phyloP scores from a whole-genome alignment of 2,797 vertebrate genomes.

The Chloroceryle inda region DNA sequence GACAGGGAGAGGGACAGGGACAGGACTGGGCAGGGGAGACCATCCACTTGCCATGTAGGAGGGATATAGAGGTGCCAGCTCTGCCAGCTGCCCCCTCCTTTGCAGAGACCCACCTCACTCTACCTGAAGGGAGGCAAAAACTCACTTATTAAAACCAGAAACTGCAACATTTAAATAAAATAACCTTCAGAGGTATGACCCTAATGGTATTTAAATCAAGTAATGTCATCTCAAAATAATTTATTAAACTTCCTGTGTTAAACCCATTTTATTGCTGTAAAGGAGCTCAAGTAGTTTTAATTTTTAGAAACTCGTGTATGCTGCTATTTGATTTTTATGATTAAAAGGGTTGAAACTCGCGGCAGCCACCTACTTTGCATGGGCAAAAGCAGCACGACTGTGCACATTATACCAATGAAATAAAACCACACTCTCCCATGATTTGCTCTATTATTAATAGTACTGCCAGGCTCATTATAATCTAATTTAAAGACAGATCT shows the following conservation, averaged over 20 bases:
- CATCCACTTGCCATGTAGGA: neutral
- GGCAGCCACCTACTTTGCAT: conserved; percentile 18
- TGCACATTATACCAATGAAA: neutral
- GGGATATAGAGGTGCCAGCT: neutral
- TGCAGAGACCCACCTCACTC: neutral
- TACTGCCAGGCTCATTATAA: conserved; percentile 66
- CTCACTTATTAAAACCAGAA: neutral
- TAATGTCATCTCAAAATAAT: conserved; percentile 9
- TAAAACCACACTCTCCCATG: conserved; percentile 18
- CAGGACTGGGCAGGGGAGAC: neutral
- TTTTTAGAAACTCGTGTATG: conserved; percentile 18
- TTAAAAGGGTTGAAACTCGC: conserved; percentile 33
- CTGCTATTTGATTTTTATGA: conserved; percentile 46
- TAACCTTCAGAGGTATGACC: neutral
- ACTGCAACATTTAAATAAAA: conserved; percentile 21
- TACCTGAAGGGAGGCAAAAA: neutral
- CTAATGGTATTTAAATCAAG: neutral
- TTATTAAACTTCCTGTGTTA: neutral
- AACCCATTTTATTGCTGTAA: neutral
- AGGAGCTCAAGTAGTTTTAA: conserved; percentile 32
- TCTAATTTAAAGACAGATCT: conserved; percentile 72
- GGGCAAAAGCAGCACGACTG: neutral
- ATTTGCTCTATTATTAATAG: conserved; percentile 65
- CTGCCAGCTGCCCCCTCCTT: neutral
- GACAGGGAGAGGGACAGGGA: neutral